A percentile compares a stretch with the other conserved stretches of the same genome.
phyloP scores from a whole-genome alignment of 1,140 invertebrate species.

The Asbolus verrucosus region DNA sequence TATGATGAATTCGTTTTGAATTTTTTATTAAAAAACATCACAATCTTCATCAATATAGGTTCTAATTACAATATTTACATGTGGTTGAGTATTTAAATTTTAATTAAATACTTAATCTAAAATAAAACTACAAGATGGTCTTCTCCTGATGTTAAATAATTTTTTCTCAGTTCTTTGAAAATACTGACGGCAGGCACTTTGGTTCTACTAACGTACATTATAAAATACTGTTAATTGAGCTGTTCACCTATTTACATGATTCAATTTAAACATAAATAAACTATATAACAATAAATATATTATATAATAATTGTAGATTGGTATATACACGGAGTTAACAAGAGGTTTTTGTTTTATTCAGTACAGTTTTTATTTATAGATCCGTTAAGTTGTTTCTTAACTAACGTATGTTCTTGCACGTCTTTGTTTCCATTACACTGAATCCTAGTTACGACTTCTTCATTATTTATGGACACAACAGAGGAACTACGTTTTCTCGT shows the following conservation, averaged over 20 bases:
- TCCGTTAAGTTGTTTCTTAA: neutral
- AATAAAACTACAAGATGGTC: neutral
- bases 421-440: constrained; percentile 7
- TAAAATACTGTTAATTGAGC: constrained; percentile 20
- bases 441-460: neutral
- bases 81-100: too few relatives aligned
- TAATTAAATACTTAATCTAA: neutral
- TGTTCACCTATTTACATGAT: constrained; percentile 8
- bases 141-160: too few relatives aligned
- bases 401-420: constrained; percentile 7
- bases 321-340: too few relatives aligned
- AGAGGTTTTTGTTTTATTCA: too few relatives aligned
- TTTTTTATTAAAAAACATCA: constrained; percentile 28
- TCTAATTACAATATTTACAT: constrained; percentile 17
- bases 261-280: constrained; percentile 13
- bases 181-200: constrained; percentile 20
- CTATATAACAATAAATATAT: constrained; percentile 4
- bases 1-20: neutral
- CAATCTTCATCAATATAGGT: neutral
- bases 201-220: constrained; percentile 1
- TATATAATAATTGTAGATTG: too few relatives aligned
- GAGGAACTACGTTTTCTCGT: constrained; percentile 29
- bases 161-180: neutral
- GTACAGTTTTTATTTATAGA: neutral
- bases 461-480: constrained; percentile 14